Base-by-base conservation (phyloP, 2,888 invertebrate genomes). In the Cryptosula pallasiana region DNA sequence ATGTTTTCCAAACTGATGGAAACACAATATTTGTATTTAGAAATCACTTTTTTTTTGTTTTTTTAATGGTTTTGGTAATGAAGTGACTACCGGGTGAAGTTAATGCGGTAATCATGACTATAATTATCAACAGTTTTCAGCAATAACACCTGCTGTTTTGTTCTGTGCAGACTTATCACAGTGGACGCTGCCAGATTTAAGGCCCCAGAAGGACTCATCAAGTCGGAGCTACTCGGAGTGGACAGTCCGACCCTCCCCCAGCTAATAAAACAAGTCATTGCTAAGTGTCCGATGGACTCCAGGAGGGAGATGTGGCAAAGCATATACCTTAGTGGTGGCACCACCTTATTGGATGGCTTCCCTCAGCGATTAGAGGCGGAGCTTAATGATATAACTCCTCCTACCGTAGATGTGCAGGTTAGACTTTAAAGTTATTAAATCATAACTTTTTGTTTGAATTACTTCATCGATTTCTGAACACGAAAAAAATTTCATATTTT, bases 261-360 rank as follows among this genome's bases (percentile, higher is more conserved):
- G 63, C 32, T 63, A 73, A 84, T 89, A 29, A 85, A 85, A 78
- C 86, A 87, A 74, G 87, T 88, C 32, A 86, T 89, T 71, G 86
- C 87, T 79, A 86, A 86, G 72, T 87, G 88, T 76, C 87, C 88
- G n/a, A 87, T 89, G 80, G 89, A 89, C 79, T 84, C 86, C 71
- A 79, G 88, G 23, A 84, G 86, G 76, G 86, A 87, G 76, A 86
- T 87, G 85, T 86, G 86, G 74, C 84, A 83, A 76, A 87, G 87
- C 76, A 87, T 89, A 74, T 88, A 86, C 78, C 79, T 89, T 72
- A 86, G 85, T 77, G 87, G 88, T 35, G 89, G 88, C 3, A 85
- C 87, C 27, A 88, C 88, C 0, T 80, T 87, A 78, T 78, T 89
- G 63, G 88, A 87, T 20, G 88, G 88, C 20, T 86, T 89, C 78